Evolutionary conservation across 2,113 vertebrate species (phyloP).

Genomic region (Steatornis caripensis): DNA sequence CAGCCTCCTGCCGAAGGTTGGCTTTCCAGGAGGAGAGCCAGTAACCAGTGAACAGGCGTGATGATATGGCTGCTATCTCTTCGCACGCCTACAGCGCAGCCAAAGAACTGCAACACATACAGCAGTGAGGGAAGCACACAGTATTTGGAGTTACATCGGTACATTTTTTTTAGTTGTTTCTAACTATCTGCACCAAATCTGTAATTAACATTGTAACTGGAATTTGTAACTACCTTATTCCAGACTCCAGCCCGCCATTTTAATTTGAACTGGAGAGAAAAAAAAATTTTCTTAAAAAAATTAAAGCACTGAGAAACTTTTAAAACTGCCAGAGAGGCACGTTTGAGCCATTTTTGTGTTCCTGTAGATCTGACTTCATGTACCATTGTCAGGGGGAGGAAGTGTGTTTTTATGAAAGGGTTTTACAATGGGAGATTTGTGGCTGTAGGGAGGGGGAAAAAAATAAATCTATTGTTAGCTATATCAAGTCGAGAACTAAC

Average conservation of each 20-base stretch:
- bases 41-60: too few species aligned
- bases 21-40: too few species aligned
- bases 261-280: neutral
- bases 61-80: too few species aligned
- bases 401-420: neutral
- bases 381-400: neutral
- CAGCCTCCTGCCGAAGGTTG: too few species aligned
- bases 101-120: too few species aligned
- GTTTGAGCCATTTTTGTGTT: neutral
- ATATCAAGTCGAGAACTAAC: neutral
- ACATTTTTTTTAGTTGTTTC: neutral
- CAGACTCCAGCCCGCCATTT: neutral
- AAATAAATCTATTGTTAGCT: neutral
- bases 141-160: neutral
- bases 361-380: neutral
- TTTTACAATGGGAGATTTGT: neutral
- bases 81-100: too few species aligned
- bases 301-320: neutral
- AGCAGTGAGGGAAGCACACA: neutral
- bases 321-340: neutral
- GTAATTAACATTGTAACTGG: neutral
- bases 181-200: neutral
- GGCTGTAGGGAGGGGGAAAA: neutral
- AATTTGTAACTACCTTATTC: rapidly evolving
- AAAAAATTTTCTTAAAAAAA: neutral